Base-by-base conservation (phyloP, 2,113 vertebrate species). In the Balaenoptera acutorostrata region DNA sequence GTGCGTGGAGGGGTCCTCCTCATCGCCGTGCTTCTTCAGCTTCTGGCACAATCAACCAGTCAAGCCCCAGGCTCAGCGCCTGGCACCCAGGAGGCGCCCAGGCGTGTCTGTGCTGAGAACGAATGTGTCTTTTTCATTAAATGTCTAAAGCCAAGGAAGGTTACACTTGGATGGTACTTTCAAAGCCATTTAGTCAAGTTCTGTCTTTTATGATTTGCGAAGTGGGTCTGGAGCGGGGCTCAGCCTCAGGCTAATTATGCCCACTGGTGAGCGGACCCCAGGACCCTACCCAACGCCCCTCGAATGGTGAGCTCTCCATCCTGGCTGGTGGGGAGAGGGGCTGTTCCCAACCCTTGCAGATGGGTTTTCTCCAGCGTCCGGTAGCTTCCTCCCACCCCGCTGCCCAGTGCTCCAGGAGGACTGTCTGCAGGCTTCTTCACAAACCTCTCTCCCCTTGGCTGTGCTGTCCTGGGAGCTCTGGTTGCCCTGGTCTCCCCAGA, bases 151-250 rank as follows among this genome's bases (percentile, higher is more conserved):
- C 59, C 52, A n/a, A 25, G 12, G 49, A 71, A 36, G 36, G 46
- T 74, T 44, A 61, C 69, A 68, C 33, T 88, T 41, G 44, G 89
- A 36, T 2, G 25, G 9, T 71, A 25, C 81, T 86, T 92, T 72
- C 36, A 66, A 80, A 94, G 78, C 23, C 31, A 6, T 18, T 82
- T 57, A 52, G 17, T 75, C 46, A 13, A 29, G 21, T 77, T 85
- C 39, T 84, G 10, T 77, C 85, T 77, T 78, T 95, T 88, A 93
- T 46, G 77, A 66, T 85, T 93, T 88, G 77, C 82, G 90, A 85
- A 66, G 66, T 93, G 85, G 41, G 13, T 88, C 66, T 88, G 59
- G 59, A 85, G 17, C 12, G 29, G 81, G 3, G 36, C 33, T 92
- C 39, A 1, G 59, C 52, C 69, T 55, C 44, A 31, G 75, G 39